A percentile compares a stretch with the other conserved stretches of the same genome.
phyloP scores from a whole-genome alignment of 35 echinoderm and acorn worm species.

The Anneissia japonica region DNA sequence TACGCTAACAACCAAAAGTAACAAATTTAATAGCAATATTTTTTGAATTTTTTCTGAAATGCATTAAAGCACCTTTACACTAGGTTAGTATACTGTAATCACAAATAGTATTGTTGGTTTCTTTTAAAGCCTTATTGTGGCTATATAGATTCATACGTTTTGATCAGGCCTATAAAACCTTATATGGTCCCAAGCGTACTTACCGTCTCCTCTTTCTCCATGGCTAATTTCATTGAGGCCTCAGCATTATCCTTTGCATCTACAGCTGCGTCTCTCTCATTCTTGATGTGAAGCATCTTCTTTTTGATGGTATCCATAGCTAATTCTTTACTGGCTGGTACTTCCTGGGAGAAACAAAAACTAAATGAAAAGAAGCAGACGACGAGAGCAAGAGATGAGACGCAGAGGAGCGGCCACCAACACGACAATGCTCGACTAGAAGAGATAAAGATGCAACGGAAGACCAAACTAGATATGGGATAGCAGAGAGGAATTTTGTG shows the following conservation, averaged over 20 bases:
- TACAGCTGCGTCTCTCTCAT: slow-evolving; percentile 56
- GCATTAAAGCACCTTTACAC: too few species aligned
- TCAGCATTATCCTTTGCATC: slow-evolving; percentile 62
- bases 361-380: not conserved
- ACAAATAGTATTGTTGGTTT: too few species aligned
- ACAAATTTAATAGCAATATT: too few species aligned
- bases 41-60: too few species aligned
- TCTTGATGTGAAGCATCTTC: slow-evolving; percentile 64
- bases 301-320: slow-evolving; percentile 78
- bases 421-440: not conserved
- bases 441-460: not conserved
- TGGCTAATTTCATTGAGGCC: slow-evolving; percentile 35
- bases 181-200: slow-evolving; percentile 6
- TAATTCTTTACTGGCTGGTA: not conserved
- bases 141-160: too few species aligned
- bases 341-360: slow-evolving; percentile 1
- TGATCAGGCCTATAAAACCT: too few species aligned
- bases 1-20: too few species aligned
- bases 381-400: not conserved
- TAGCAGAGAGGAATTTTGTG: slow-evolving; percentile 1
- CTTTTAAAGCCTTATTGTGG: too few species aligned
- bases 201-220: slow-evolving; percentile 56
- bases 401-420: not conserved
- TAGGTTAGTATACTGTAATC: too few species aligned
- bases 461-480: not conserved